A percentile compares a stretch with the other conserved stretches of the same genome.
Evolutionary conservation across 2,797 vertebrate genomes (phyloP).

Genomic region (Artibeus lituratus): DNA sequence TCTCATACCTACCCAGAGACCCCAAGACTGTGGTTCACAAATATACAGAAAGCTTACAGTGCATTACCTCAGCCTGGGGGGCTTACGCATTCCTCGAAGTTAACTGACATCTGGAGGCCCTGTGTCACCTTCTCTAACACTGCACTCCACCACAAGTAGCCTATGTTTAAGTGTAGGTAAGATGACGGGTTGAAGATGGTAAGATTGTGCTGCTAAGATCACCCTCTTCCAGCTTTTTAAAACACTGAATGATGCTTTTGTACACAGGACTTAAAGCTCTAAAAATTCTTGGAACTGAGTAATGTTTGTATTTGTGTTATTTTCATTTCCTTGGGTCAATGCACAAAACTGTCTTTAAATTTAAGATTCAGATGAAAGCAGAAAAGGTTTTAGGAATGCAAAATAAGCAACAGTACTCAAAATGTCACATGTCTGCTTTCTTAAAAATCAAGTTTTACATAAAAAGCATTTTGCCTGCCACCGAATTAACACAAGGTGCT

Average conservation of each 20-base stretch:
- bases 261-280: not conserved
- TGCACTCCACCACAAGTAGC: not conserved
- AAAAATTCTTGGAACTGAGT: not conserved
- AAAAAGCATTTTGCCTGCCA: conserved; percentile 20
- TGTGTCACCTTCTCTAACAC: not conserved
- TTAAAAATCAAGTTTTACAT: conserved; percentile 16
- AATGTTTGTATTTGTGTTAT: not conserved
- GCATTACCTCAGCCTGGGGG: not conserved
- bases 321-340: conserved; percentile 29
- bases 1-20: conserved; percentile 40
- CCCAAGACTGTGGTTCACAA: conserved; percentile 11
- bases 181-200: not conserved
- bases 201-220: not conserved
- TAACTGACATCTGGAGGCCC: not conserved
- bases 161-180: not conserved
- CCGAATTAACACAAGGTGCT: not conserved
- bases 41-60: conserved; percentile 21
- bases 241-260: not conserved
- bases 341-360: not conserved
- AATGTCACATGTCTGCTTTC: conserved; percentile 17
- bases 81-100: not conserved
- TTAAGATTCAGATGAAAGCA: conserved; percentile 24
- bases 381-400: conserved; percentile 23
- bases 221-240: not conserved
- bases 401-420: conserved; percentile 28